These are phyloP conservation scores for Linyphia triangularis DNA, from an alignment of 2,888 invertebrate species.

Conservation along the genomic window DNA sequence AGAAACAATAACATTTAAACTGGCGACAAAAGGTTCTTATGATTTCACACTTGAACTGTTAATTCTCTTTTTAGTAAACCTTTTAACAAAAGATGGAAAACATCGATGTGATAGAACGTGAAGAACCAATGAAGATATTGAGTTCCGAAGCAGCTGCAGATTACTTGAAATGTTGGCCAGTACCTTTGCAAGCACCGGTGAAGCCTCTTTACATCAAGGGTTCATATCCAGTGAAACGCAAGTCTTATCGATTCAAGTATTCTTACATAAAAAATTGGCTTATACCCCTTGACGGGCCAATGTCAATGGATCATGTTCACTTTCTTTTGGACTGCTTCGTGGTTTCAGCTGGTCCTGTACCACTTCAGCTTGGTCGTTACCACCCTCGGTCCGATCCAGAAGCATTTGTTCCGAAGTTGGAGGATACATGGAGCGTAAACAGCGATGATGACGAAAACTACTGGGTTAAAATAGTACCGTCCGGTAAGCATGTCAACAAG, in stretches of 20 bases:
- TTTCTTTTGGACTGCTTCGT: conserved; percentile 76
- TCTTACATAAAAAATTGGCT: conserved; percentile 34
- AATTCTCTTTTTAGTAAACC: not conserved
- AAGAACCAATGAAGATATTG: not conserved
- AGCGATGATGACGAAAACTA: conserved; percentile 28
- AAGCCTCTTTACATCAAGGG: conserved; percentile 38
- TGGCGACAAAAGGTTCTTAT: not conserved
- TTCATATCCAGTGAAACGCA: not conserved
- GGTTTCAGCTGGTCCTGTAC: conserved; percentile 67
- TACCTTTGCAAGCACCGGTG: conserved; percentile 16
- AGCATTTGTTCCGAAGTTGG: conserved; percentile 38
- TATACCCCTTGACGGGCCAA: conserved; percentile 24
- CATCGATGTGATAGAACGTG: not conserved
- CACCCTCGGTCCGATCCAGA: conserved; percentile 76
- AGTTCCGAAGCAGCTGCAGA: conserved; percentile 15
- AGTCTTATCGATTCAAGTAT: conserved; percentile 37
- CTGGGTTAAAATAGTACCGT: not conserved
- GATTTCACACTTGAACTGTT: not conserved
- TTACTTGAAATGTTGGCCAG: conserved; percentile 45
- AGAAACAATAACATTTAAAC: not conserved
- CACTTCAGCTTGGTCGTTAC: conserved; percentile 74
- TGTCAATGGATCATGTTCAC: conserved; percentile 61
- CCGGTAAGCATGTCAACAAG: not conserved
- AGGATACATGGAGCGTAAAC: conserved; percentile 26
- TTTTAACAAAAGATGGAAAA: conserved; percentile 21